phyloP scores from a whole-genome alignment of 2,797 vertebrate species.

The Hydrophis major region DNA sequence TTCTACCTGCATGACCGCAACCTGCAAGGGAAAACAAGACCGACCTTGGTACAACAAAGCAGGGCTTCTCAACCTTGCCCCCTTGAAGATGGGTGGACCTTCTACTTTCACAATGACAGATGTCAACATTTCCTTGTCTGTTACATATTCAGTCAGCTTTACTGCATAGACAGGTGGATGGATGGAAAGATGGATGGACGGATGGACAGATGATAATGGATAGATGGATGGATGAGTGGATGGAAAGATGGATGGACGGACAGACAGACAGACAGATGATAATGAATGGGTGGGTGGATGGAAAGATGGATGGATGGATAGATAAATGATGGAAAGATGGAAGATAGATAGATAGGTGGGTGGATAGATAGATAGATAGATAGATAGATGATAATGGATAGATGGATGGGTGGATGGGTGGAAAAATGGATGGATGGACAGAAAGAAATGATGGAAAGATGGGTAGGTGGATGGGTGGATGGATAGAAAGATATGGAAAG shows the following conservation, averaged over 20 bases:
- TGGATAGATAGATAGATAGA: no score
- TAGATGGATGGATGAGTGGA: no score
- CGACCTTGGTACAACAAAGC: not conserved
- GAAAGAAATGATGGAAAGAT: no score
- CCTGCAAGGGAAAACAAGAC: constrained; percentile 67
- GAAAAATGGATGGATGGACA: no score
- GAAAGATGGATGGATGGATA: no score
- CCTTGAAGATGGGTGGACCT: not conserved
- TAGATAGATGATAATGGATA: no score
- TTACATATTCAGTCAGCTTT: not conserved
- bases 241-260: not conserved
- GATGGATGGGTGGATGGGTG: no score
- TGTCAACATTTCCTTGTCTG: not conserved
- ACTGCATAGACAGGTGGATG: not conserved
- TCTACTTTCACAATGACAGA: not conserved
- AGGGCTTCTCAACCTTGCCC: not conserved
- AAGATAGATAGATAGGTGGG: no score
- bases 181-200: no score
- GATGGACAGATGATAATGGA: no score
- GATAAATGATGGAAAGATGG: accelerated
- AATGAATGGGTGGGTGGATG: not conserved
- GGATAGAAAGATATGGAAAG: not conserved
- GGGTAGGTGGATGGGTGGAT: accelerated
- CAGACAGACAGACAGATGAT: not conserved
- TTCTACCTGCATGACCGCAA: constrained; percentile 88